These are phyloP conservation scores for Gisinianus flammeolus DNA, from an alignment of 2,888 invertebrate genomes.

Conservation along the genomic window DNA sequence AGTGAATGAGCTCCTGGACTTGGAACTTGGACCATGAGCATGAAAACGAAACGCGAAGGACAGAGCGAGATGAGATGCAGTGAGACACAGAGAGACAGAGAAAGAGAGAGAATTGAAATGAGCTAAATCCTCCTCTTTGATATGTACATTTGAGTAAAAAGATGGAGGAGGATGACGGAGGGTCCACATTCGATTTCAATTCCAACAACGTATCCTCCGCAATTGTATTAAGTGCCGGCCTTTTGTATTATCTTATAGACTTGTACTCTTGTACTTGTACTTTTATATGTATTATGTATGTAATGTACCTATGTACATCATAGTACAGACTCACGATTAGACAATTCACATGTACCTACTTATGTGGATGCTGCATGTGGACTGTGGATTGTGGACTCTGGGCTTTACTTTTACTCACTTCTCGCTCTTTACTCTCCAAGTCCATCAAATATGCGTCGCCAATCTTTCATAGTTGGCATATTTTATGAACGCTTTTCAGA, in stretches of 20 bases:
- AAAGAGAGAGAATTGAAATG: constrained; percentile 4
- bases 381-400: not conserved
- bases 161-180: not conserved
- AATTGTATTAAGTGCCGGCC: constrained; percentile 15
- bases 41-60: not conserved
- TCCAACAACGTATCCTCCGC: constrained; percentile 1
- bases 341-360: too few relatives aligned
- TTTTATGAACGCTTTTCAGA: not conserved
- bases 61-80: not conserved
- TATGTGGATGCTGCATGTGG: too few relatives aligned
- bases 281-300: not conserved
- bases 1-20: not conserved
- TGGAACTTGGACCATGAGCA: not conserved
- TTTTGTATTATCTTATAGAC: not conserved
- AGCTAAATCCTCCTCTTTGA: constrained; percentile 13
- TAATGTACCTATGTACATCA: not conserved
- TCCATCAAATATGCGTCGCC: not conserved
- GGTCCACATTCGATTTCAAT: not conserved
- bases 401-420: not conserved
- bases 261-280: not conserved
- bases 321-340: not conserved
- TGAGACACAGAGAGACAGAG: not conserved
- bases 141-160: not conserved
- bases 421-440: not conserved
- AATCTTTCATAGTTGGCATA: not conserved